phyloP scores from a whole-genome alignment of 2,113 vertebrate species.

The Craseonycteris thonglongyai region DNA sequence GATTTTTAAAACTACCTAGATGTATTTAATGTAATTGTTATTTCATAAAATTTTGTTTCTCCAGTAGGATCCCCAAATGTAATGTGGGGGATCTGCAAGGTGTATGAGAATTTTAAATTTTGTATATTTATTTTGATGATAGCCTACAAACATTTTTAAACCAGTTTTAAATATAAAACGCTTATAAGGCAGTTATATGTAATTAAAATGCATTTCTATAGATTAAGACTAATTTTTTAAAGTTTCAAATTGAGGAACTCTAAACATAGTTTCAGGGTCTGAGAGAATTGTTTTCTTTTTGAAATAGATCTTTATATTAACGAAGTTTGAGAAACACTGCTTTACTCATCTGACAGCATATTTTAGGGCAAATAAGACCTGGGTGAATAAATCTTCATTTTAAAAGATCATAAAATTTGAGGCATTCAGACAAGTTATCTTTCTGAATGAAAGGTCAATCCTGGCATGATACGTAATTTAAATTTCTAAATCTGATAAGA shows the following conservation, averaged over 20 bases:
- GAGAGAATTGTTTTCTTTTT: neutral
- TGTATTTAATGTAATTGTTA: neutral
- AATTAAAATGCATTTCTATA: neutral
- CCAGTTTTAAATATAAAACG: constrained; percentile 17
- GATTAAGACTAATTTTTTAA: neutral
- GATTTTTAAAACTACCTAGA: neutral
- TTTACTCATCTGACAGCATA: neutral
- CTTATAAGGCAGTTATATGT: neutral
- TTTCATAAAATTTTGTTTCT: constrained; percentile 14
- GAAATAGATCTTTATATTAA: neutral
- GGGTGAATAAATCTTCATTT: neutral
- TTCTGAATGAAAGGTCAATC: neutral
- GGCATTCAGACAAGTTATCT: neutral
- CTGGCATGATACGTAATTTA: constrained; percentile 1
- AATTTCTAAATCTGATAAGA: neutral
- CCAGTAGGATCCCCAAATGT: neutral
- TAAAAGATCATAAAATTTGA: neutral
- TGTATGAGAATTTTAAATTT: neutral
- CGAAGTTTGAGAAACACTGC: neutral
- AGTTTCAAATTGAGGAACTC: neutral
- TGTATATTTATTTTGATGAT: neutral
- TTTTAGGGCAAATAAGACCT: neutral
- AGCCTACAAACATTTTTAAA: constrained; percentile 12
- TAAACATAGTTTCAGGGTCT: neutral
- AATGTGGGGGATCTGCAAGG: neutral